Conservation (phyloP, 1,140 invertebrate genomes). For the Schlechtendalia chinensis region DNA sequence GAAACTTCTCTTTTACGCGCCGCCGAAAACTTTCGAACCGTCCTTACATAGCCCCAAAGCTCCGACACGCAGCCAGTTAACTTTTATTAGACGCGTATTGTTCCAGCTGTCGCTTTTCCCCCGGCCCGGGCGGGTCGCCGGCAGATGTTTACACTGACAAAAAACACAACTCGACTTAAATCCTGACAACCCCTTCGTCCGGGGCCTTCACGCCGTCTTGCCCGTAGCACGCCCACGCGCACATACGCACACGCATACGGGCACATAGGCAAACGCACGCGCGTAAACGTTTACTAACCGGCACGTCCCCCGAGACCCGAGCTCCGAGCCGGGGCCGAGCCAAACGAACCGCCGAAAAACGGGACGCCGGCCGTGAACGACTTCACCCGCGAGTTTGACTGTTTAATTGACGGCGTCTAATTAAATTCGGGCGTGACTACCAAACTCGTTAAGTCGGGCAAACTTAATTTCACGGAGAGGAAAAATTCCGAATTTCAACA, state of each 20-base stretch:
- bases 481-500: no score
- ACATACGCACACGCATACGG: no score
- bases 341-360: neutral
- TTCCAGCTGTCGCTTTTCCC: conserved; percentile 41
- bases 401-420: neutral
- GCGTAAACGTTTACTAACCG: neutral
- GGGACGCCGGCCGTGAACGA: neutral
- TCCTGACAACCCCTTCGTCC: conserved; percentile 1
- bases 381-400: neutral
- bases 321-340: neutral
- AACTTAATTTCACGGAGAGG: no score
- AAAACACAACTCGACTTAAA: conserved; percentile 29
- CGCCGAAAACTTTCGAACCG: conserved; percentile 1
- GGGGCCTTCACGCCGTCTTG: no score
- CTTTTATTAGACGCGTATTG: conserved; percentile 40
- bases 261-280: neutral
- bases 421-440: neutral
- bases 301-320: neutral
- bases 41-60: neutral
- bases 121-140: neutral
- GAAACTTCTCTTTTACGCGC: conserved; percentile 10
- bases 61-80: conserved; percentile 22
- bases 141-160: conserved; percentile 33
- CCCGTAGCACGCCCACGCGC: neutral
- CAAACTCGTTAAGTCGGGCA: neutral